Percentiles rank a stretch among this genome's conserved stretches.
Evolutionary conservation across 2,113 vertebrate genomes (phyloP).

Genomic region (Atlantisia rogersi): DNA sequence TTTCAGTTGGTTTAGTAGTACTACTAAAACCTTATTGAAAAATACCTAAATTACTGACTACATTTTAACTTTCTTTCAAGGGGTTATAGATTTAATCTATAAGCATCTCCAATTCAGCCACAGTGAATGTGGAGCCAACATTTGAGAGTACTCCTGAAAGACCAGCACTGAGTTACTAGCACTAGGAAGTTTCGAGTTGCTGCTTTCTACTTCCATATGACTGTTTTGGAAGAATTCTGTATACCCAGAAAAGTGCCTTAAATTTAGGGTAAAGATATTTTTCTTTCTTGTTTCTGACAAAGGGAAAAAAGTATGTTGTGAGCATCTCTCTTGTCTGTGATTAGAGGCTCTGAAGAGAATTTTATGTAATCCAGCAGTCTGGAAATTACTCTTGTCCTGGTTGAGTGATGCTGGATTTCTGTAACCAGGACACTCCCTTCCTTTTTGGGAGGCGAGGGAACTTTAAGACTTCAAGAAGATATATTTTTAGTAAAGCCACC

Average conservation of each 20-base stretch:
- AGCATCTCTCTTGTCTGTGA: not conserved
- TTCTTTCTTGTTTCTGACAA: not conserved
- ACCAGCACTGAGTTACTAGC: not conserved
- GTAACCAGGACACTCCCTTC: not conserved
- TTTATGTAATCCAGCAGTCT: not conserved
- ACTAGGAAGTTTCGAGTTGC: not conserved
- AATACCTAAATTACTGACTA: not conserved
- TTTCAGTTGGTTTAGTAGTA: not conserved
- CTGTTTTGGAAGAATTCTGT: not conserved
- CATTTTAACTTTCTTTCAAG: not conserved
- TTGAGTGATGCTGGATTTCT: not conserved
- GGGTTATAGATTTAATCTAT: not conserved
- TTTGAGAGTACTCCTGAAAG: not conserved
- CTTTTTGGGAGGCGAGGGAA: not conserved
- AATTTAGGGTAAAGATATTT: not conserved
- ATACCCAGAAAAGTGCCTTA: not conserved
- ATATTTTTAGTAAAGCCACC: not conserved
- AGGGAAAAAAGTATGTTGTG: not conserved
- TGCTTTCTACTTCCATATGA: not conserved
- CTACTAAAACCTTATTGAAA: not conserved
- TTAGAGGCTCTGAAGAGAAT: not conserved
- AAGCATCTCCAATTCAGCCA: not conserved
- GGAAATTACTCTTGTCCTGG: not conserved
- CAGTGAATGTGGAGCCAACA: not conserved
- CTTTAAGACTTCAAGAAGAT: not conserved